Base-by-base conservation (phyloP, 2,888 invertebrate species). In the Diplazon laetatorius region DNA sequence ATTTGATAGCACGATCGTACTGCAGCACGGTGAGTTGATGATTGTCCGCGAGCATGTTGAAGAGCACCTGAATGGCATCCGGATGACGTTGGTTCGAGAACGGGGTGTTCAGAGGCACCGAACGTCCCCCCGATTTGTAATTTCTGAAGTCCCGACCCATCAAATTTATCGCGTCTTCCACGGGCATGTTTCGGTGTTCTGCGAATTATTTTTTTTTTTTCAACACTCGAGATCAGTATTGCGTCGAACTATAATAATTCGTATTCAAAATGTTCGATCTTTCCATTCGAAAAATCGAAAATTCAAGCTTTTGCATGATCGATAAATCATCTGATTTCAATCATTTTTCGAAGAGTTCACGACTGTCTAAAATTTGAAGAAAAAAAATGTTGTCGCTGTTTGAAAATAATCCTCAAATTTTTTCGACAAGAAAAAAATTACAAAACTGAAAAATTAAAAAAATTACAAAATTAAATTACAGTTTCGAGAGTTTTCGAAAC, bases 171-270 rank as follows among this genome's bases (percentile, higher is more conserved):
- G 98, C 97, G 91, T 98, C 98, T 71, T 98, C 98, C 44, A 98
- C 89, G 0, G 98, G 98, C 97, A 98, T 98, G 92, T 98, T 98
- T 84, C 98, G 95, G 91, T 98, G 98, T 89, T 98, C 98, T 95
- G 93, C 82, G 89, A 86, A 81, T 82, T 68, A 30, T 30, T 30
- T 30, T 30, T 30, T 30, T 6, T 30, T 30, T 30, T 6, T 30
- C 30, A 30, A n/a, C n/a, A n/a, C n/a, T 35, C 9, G 50, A 42
- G 68, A 30, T 6, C 30, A 5, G 30, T 30, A 6, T 30, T 30
- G 6, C 30, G 30, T 2, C 6, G 30, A 30, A 30, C 30, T 5
- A 5, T 30, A 5, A 5, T 30, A 5, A 5, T 30, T 30, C 6
- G 2, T 30, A 5, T 30, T 30, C 30, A 6, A 30, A 30, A 30